phyloP scores from a whole-genome alignment of 1,140 invertebrate genomes.

The Cryptotermes secundus region DNA sequence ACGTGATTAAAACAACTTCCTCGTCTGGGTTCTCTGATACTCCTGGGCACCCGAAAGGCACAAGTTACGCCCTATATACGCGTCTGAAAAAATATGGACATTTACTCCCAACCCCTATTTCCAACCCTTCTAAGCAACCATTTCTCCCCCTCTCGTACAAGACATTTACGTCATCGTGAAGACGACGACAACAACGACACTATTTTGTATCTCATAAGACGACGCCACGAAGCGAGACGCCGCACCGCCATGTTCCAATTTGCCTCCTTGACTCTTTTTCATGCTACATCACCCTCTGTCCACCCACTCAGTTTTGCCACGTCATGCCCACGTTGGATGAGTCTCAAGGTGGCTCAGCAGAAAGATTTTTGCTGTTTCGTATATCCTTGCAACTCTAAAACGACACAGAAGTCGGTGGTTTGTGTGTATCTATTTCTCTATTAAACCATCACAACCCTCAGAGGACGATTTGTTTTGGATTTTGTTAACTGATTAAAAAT shows the following conservation, averaged over 20 bases:
- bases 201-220: constrained; percentile 13
- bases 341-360: background rate
- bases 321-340: background rate
- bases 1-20: too few relatives aligned
- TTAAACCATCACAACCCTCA: background rate
- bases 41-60: background rate
- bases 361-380: background rate
- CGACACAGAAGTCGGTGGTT: background rate
- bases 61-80: background rate
- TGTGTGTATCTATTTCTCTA: background rate
- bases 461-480: background rate
- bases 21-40: too few relatives aligned
- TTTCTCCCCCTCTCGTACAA: background rate
- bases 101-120: too few relatives aligned
- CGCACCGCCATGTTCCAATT: constrained; percentile 1
- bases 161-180: constrained; percentile 1
- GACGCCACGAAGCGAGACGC: constrained; percentile 14
- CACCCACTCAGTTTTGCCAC: background rate
- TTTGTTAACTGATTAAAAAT: background rate
- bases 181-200: background rate
- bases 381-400: background rate
- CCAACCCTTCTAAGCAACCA: background rate
- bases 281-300: background rate
- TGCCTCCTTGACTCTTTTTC: constrained; percentile 4
- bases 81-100: background rate